Base-by-base conservation (phyloP, 2,113 vertebrate genomes). In the Catharus minimus region DNA sequence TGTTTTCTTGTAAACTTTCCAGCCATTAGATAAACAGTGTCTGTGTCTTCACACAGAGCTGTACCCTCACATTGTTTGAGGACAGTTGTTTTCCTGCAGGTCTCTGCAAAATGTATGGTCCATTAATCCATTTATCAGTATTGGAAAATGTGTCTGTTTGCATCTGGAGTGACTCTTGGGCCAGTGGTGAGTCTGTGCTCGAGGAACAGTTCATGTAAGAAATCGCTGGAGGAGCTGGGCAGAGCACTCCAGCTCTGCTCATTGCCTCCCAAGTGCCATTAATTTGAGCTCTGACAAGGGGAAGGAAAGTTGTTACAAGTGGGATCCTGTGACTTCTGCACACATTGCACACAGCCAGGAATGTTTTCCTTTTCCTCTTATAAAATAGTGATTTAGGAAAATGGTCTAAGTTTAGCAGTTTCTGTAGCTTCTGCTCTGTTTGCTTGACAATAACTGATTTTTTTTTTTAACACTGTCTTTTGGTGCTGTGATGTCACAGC, bases 21-120 rank as follows among this genome's bases (percentile, higher is more conserved):
- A 98, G 95, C 97, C 96, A 93, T 96, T 97, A 93, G 96, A 95
- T 96, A 97, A 97, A 97, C 96, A 97, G 94, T 77, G 58, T 87
- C 88, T 89, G 69, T 92, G 84, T 95, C 93, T 92, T 92, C 86
- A 68, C 88, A 58, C 19, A 57, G 49, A 73, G 86, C 60, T 85
- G 86, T 75, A 57, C 78, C 52, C 79, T 92, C 79, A 52, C 71
- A 60, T 93, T 88, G 58, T 94, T 50, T 68, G 41, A 78, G 77
- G 77, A 53, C 66, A 67, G 69, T 72, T 65, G 27, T 74, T 78
- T 77, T 78, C 56, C 90, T 88, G 53, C 82, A 61, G 73, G 66
- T 65, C 85, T 92, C 82, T 88, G 83, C 46, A 55, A 43, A 90
- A 41, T 22, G 7, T 5, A 49, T 9, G 3, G 41, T 56, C 39